phyloP scores from a whole-genome alignment of 2,888 invertebrate genomes.

The Clanis bilineata region DNA sequence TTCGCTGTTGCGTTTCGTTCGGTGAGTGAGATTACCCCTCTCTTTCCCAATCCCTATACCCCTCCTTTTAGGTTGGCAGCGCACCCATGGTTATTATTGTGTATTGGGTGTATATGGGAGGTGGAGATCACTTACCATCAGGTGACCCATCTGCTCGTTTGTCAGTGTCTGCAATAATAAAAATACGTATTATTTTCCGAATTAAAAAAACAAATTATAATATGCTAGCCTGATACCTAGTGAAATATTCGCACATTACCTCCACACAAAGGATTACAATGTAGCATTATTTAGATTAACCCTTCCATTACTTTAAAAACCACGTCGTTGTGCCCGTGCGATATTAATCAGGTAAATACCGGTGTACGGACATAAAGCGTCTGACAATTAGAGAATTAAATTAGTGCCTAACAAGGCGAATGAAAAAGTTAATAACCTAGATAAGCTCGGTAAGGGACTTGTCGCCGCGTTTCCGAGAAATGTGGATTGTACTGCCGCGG shows the following conservation, averaged over 20 bases:
- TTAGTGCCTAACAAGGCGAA: conserved; percentile 9
- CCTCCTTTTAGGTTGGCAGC: too few species aligned
- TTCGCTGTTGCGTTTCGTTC: too few species aligned
- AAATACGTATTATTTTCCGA: too few species aligned
- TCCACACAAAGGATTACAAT: background rate
- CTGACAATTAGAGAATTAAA: conserved; percentile 17
- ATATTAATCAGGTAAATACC: conserved; percentile 14
- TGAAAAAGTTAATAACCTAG: conserved; percentile 11
- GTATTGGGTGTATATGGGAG: too few species aligned
- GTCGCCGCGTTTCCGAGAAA: background rate
- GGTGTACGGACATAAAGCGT: conserved; percentile 10
- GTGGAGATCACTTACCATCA: too few species aligned
- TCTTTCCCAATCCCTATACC: too few species aligned
- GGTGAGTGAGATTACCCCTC: too few species aligned
- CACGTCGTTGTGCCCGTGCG: conserved; percentile 10
- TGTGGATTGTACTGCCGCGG: background rate
- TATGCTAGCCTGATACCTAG: background rate
- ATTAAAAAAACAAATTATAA: background rate
- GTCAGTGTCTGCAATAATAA: too few species aligned
- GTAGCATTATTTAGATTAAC: conserved; percentile 22
- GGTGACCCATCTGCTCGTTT: background rate
- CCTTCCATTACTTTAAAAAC: conserved; percentile 15
- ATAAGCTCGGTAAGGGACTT: background rate
- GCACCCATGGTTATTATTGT: too few species aligned
- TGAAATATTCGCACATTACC: conserved; percentile 4